phyloP scores from a whole-genome alignment of 2,888 invertebrate species.

The Lapara coniferarum region DNA sequence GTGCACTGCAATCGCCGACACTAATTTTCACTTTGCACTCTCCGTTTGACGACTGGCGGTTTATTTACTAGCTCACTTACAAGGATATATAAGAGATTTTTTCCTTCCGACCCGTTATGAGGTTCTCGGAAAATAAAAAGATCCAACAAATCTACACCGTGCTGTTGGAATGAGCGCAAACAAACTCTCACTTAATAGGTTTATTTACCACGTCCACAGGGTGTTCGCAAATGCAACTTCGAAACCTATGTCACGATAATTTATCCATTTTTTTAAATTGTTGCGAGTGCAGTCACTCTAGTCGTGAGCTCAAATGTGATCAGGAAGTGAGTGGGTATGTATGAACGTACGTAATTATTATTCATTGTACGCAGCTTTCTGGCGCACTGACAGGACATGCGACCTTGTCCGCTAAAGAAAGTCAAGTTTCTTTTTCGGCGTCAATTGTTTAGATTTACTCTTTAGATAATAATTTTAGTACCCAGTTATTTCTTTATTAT shows the following conservation, averaged over 20 bases:
- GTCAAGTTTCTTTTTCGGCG: slow-evolving; percentile 37
- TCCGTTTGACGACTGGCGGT: not conserved
- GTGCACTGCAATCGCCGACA: not conserved
- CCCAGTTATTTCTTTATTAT: not conserved
- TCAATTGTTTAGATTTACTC: slow-evolving; percentile 20
- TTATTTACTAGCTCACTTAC: not conserved
- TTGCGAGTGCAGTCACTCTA: not conserved
- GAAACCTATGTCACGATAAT: too few species aligned
- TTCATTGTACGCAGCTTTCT: slow-evolving; percentile 37
- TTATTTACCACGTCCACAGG: slow-evolving; percentile 5
- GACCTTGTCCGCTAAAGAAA: slow-evolving; percentile 55
- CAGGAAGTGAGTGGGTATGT: slow-evolving; percentile 36
- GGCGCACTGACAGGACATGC: slow-evolving; percentile 68
- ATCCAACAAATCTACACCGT: not conserved
- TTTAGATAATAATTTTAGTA: slow-evolving; percentile 1
- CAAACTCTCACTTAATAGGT: not conserved
- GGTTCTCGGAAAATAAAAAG: not conserved
- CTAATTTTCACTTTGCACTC: slow-evolving; percentile 4
- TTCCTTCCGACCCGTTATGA: not conserved
- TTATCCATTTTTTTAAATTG: not conserved
- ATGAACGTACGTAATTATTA: slow-evolving; percentile 27
- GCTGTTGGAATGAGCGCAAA: not conserved
- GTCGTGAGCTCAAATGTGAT: slow-evolving; percentile 22
- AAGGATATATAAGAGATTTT: not conserved
- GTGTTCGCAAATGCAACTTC: not conserved